Evolutionary conservation across 2,113 vertebrate genomes (phyloP).

Genomic region (Archocentrus centrarchus): DNA sequence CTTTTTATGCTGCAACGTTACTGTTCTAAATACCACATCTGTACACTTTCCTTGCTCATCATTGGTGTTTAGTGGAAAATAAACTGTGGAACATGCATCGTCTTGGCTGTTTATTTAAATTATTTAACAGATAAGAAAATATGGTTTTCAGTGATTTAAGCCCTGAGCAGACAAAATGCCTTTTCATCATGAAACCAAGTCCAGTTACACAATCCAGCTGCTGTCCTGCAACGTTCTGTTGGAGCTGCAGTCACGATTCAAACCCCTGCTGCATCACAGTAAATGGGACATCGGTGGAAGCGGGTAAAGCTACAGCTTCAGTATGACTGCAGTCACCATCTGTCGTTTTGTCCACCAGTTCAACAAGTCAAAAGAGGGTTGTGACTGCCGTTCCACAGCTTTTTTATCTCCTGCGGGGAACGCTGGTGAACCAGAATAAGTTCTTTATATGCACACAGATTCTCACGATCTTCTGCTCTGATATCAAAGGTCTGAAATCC

Average conservation of each 20-base stretch:
- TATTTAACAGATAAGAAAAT: too few relatives aligned
- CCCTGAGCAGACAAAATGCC: neutral
- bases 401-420: constrained; percentile 75
- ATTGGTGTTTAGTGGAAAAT: constrained; percentile 58
- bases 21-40: neutral
- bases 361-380: constrained; percentile 74
- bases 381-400: constrained; percentile 82
- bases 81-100: constrained; percentile 16
- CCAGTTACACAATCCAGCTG: neutral
- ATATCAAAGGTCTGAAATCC: constrained; percentile 81
- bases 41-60: neutral
- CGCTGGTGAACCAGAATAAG: constrained; percentile 85
- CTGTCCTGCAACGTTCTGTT: neutral
- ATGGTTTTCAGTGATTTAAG: fast-evolving
- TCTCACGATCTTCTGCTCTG: constrained; percentile 66
- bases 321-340: neutral
- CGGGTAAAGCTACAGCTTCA: neutral
- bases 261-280: neutral
- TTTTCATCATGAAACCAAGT: too few relatives aligned
- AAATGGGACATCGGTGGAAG: neutral
- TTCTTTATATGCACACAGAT: constrained; percentile 82
- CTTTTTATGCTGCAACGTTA: constrained; percentile 15
- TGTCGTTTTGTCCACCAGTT: neutral
- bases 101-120: neutral
- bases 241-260: too few relatives aligned